Conservation (phyloP, 2,888 invertebrate genomes). For the Teleiodes luculella region DNA sequence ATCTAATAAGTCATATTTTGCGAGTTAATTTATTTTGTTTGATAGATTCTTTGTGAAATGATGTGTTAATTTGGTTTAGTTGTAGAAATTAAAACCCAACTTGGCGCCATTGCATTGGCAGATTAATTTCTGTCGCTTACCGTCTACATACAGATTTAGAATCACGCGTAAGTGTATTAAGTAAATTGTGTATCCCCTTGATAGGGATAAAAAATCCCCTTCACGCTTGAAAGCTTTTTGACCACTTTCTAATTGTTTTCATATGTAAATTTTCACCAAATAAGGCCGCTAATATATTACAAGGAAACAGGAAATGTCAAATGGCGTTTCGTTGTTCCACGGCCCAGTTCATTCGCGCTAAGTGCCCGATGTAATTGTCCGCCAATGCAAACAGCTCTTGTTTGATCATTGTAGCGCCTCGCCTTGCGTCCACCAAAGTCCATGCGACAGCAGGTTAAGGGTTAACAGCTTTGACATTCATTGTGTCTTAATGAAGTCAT, state of each 20-base stretch:
- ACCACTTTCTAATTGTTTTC: background rate
- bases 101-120: too few relatives aligned
- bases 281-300: slow-evolving; percentile 48
- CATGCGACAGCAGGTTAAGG: slow-evolving; percentile 16
- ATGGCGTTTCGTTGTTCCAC: slow-evolving; percentile 74
- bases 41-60: too few relatives aligned
- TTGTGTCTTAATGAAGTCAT: background rate
- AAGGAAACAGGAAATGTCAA: slow-evolving; percentile 76
- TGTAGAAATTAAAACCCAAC: too few relatives aligned
- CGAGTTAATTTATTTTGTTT: too few relatives aligned
- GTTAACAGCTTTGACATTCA: slow-evolving; percentile 10
- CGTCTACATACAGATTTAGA: too few relatives aligned
- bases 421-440: slow-evolving; percentile 29
- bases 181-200: too few relatives aligned
- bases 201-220: too few relatives aligned
- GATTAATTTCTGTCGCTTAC: background rate
- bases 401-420: slow-evolving; percentile 31
- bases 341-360: slow-evolving; percentile 70
- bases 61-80: too few relatives aligned
- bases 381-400: slow-evolving; percentile 67
- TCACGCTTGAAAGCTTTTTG: slow-evolving; percentile 5
- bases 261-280: background rate
- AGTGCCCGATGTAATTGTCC: slow-evolving; percentile 74
- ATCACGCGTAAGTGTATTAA: too few relatives aligned
- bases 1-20: too few relatives aligned